phyloP scores from a whole-genome alignment of 1,140 invertebrate species.

The Limonius californicus region DNA sequence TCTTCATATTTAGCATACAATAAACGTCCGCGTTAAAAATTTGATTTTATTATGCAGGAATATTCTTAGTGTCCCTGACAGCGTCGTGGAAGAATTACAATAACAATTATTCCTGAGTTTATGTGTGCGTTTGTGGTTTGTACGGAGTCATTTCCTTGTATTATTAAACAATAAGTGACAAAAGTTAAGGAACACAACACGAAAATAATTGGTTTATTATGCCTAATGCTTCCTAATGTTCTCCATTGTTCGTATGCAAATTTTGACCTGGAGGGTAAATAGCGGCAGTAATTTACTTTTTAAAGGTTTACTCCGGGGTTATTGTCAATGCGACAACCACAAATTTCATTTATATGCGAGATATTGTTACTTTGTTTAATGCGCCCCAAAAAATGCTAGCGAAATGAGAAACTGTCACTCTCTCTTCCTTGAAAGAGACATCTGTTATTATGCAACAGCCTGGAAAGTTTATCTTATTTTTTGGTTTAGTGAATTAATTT shows the following conservation, averaged over 20 bases:
- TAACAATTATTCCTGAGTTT: neutral
- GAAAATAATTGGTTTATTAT: constrained; percentile 15
- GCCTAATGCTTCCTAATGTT: constrained; percentile 12
- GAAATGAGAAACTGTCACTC: too few relatives aligned
- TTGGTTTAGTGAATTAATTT: too few relatives aligned
- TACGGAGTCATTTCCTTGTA: constrained; percentile 1
- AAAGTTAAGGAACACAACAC: constrained; percentile 10
- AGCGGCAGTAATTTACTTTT: constrained; percentile 1
- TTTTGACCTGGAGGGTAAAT: constrained; percentile 1
- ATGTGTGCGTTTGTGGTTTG: neutral
- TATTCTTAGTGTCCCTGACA: neutral
- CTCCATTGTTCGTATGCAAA: neutral
- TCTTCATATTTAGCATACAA: neutral
- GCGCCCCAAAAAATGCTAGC: too few relatives aligned
- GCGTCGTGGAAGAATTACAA: too few relatives aligned
- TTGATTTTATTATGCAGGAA: neutral
- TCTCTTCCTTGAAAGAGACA: too few relatives aligned
- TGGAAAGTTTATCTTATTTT: too few relatives aligned
- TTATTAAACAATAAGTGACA: constrained; percentile 13
- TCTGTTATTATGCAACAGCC: too few relatives aligned
- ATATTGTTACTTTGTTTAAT: too few relatives aligned
- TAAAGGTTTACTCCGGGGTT: neutral
- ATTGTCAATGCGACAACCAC: neutral
- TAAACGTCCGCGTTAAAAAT: neutral
- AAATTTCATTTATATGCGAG: too few relatives aligned